Evolutionary conservation across 92 coral and sea anemone species (phyloP), one percentile per base, ranked within the genome.

Genomic region (Parazoanthus darwini): DNA sequence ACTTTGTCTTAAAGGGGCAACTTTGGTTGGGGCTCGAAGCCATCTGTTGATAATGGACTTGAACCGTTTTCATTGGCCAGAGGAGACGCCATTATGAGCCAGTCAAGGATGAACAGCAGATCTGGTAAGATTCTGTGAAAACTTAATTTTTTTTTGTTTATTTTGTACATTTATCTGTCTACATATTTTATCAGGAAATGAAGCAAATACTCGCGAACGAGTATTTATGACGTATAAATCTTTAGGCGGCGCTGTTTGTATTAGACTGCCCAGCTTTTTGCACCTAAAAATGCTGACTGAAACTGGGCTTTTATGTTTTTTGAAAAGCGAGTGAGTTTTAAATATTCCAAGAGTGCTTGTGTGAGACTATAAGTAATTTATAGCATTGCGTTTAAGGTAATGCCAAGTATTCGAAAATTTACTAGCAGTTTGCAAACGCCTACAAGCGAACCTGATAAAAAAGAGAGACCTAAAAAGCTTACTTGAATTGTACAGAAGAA

Each of bases 31-130:
- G 36, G 37, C 59, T 22, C 51, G 23, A 82, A 42, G 38, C 35
- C 75, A 65, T 13, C 39, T 37, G 86, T 82, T 1, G 86, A 82
- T 38, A 67, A 82, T 67, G 86, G 86, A 65, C 86, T 82, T 23
- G 77, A 63, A 37, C 2, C 86, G 20, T 63, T 82, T 39, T 66
- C 86, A 13, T 11, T 42, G 10, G 67, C 86, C 18, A 39, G 38
- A 59, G 86, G 86, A 38, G 86, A 82, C 75, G 86, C 86, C 51
- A 82, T 82, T 13, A 82, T 82, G 86, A 82, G 77, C 59, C 86
- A 82, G 58, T 13, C 1, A 15, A 82, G 67, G 86, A 82, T 82
- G 86, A 71, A 82, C 44, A 65, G 42, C 48, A 38, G 9, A 0
- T 38, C 76, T 36, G 75, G 86, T 82, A 63, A 82, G 86, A 36